phyloP scores from a whole-genome alignment of 2,888 invertebrate genomes.

The Mythimna vitellina region DNA sequence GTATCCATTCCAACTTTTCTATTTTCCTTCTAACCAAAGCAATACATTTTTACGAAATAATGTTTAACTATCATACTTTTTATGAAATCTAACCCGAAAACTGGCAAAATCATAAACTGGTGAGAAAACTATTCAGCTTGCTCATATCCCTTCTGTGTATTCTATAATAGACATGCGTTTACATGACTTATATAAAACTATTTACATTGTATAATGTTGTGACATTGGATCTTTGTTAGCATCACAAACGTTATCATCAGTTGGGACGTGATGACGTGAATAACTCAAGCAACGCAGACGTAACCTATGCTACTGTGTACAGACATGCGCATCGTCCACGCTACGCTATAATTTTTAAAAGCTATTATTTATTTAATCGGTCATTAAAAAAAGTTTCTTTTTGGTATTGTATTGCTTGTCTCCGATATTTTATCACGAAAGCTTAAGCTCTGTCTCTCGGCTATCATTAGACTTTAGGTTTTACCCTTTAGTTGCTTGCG shows the following conservation, averaged over 20 bases:
- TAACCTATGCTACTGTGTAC: slow-evolving; percentile 30
- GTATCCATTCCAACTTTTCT: background rate
- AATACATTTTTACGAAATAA: background rate
- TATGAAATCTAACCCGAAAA: background rate
- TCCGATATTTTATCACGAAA: slow-evolving; percentile 31
- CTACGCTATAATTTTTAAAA: slow-evolving; percentile 17
- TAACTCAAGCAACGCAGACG: slow-evolving; percentile 24
- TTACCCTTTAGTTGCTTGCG: background rate
- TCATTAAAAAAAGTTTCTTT: slow-evolving; percentile 5
- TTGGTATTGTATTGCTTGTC: slow-evolving; percentile 10
- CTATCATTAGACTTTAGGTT: background rate
- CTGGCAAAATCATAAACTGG: background rate
- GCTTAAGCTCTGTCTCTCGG: slow-evolving; percentile 10
- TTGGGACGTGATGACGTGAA: background rate
- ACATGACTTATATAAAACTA: slow-evolving; percentile 27
- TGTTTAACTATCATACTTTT: background rate
- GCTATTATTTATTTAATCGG: slow-evolving; percentile 24
- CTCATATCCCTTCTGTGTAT: background rate
- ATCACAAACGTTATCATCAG: slow-evolving; percentile 35
- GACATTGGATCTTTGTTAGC: slow-evolving; percentile 44
- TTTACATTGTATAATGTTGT: slow-evolving; percentile 18
- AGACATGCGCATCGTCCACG: background rate
- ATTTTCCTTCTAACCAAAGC: background rate
- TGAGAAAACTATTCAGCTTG: background rate
- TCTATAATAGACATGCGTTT: background rate